A percentile compares a stretch with the other conserved stretches of the same genome.
Conservation (phyloP, 2,113 vertebrate genomes). For the Dermatemys mawii region DNA sequence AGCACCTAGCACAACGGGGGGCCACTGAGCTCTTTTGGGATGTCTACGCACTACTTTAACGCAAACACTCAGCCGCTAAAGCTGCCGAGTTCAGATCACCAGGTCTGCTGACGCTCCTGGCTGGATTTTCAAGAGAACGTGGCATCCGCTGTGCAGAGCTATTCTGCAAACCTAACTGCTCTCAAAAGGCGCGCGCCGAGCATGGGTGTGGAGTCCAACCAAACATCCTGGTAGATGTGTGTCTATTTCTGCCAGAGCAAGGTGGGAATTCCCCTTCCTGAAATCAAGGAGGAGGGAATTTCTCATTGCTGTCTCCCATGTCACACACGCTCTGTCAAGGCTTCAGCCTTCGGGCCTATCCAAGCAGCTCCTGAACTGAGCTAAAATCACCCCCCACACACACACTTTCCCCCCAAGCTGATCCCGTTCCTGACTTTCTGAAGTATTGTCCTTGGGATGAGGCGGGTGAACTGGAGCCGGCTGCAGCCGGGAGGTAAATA, state of each 20-base stretch:
- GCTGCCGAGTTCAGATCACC: neutral
- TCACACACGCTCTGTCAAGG: too few relatives aligned
- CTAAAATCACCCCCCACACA: neutral
- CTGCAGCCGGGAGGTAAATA: neutral
- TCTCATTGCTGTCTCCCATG: neutral
- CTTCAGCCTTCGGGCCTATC: neutral
- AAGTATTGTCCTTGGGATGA: neutral
- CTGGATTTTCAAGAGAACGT: neutral
- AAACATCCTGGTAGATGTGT: too few relatives aligned
- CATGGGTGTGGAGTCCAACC: too few relatives aligned
- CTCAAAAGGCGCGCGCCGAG: too few relatives aligned
- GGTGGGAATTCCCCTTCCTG: neutral
- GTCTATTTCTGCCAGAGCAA: too few relatives aligned
- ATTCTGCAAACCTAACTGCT: neutral
- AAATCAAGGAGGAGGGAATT: neutral
- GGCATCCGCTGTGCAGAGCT: neutral
- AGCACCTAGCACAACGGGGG: neutral
- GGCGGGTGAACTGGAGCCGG: rapidly evolving
- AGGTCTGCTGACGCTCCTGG: neutral
- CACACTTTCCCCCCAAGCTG: too few relatives aligned
- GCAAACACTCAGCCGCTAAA: neutral
- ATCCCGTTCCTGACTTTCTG: neutral
- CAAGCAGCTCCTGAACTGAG: neutral
- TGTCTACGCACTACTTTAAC: neutral
- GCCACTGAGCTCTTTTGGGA: neutral